phyloP scores from a whole-genome alignment of 2,113 vertebrate species.

The Charina bottae region DNA sequence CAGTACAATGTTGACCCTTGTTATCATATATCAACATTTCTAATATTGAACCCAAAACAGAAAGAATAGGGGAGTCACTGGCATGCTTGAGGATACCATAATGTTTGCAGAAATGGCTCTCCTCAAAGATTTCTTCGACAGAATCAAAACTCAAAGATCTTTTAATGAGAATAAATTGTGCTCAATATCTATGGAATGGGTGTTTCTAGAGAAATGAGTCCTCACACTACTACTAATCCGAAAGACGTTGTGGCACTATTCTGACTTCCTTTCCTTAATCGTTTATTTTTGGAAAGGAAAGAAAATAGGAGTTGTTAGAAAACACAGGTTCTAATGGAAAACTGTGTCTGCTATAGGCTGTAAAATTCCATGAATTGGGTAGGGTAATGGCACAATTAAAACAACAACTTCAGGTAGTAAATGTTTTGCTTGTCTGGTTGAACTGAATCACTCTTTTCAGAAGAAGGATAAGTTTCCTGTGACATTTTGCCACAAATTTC shows the following conservation, averaged over 20 bases:
- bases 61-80: neutral
- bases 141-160: neutral
- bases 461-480: neutral
- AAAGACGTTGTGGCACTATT: neutral
- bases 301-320: neutral
- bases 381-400: neutral
- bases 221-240: neutral
- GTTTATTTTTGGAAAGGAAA: neutral
- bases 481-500: neutral
- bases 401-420: neutral
- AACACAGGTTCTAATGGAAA: neutral
- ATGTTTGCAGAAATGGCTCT: neutral
- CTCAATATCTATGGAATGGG: neutral
- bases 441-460: neutral
- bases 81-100: neutral
- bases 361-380: neutral
- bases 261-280: neutral
- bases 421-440: neutral
- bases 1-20: neutral
- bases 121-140: neutral
- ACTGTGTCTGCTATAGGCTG: neutral
- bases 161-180: neutral
- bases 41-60: neutral
- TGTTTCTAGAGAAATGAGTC: neutral
- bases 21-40: neutral